These are phyloP conservation scores for Strongylocentrotus purpuratus DNA, from an alignment of 35 echinoderm and acorn worm genomes.

Conservation along the genomic window DNA sequence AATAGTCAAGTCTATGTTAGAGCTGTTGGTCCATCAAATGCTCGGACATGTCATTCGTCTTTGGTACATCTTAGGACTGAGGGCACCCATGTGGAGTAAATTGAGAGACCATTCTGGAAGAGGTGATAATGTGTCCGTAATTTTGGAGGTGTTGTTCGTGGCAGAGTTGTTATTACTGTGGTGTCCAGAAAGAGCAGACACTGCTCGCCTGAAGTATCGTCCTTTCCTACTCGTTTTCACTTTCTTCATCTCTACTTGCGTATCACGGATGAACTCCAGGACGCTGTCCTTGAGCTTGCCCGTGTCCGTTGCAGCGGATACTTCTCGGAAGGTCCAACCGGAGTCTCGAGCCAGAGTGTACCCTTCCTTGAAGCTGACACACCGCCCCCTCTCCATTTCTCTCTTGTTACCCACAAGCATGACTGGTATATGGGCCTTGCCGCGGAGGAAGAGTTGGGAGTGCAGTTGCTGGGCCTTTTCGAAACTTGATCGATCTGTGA, in stretches of 20 bases:
- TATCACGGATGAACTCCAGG: slow-evolving; percentile 82
- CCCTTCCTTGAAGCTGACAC: slow-evolving; percentile 87
- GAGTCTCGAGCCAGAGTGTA: slow-evolving; percentile 72
- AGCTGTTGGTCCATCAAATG: slow-evolving; percentile 19
- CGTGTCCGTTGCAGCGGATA: slow-evolving; percentile 85
- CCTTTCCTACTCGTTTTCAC: slow-evolving; percentile 69
- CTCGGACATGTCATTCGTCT: slow-evolving; percentile 72
- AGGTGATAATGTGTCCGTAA: not conserved
- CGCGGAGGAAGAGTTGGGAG: slow-evolving; percentile 56
- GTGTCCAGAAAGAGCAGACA: slow-evolving; percentile 76
- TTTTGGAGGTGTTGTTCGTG: not conserved
- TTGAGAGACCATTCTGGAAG: slow-evolving; percentile 63
- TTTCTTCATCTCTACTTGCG: slow-evolving; percentile 72
- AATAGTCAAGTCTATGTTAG: not conserved
- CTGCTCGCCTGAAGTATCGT: slow-evolving; percentile 82
- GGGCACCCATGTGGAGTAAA: slow-evolving; percentile 43
- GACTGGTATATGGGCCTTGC: slow-evolving; percentile 80
- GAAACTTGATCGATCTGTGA: slow-evolving; percentile 76
- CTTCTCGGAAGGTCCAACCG: slow-evolving; percentile 89
- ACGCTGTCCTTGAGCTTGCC: slow-evolving; percentile 82
- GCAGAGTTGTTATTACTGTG: slow-evolving; percentile 22
- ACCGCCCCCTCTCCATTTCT: slow-evolving; percentile 82
- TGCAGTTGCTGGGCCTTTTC: slow-evolving; percentile 63
- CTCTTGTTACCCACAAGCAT: slow-evolving; percentile 88
- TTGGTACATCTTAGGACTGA: slow-evolving; percentile 53